A percentile compares a stretch with the other conserved stretches of the same genome.
These are phyloP conservation scores for Neuroterus valhalla DNA, from an alignment of 1,140 invertebrate genomes.

Conservation along the genomic window DNA sequence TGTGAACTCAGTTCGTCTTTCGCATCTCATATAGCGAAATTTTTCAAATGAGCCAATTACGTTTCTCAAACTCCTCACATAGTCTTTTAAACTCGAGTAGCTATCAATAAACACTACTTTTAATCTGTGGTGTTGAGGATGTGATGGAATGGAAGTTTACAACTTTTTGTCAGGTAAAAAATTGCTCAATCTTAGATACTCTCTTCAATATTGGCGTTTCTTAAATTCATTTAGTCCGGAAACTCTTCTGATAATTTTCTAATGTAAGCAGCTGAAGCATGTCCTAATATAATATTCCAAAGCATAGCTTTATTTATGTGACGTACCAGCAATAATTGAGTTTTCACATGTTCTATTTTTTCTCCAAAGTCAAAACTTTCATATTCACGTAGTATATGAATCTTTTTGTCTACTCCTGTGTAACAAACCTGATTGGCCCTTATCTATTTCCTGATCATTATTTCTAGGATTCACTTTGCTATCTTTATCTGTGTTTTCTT, in stretches of 20 bases:
- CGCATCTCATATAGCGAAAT: not conserved
- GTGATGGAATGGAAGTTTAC: constrained; percentile 2
- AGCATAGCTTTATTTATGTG: not conserved
- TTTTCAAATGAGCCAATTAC: not conserved
- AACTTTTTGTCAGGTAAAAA: not conserved
- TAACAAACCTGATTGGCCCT: no score
- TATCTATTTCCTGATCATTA: no score
- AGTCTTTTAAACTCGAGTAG: not conserved
- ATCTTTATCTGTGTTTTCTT: no score
- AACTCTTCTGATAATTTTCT: not conserved
- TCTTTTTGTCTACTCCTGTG: no score
- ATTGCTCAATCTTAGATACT: not conserved
- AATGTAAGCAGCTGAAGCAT: not conserved
- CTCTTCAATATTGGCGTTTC: not conserved
- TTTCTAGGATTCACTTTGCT: no score
- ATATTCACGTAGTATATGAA: no score
- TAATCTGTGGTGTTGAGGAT: not conserved
- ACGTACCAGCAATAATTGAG: not conserved
- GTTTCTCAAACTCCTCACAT: not conserved
- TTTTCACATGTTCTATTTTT: no score
- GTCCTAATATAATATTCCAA: not conserved
- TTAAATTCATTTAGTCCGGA: no score
- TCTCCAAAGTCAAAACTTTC: no score
- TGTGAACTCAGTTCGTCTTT: not conserved
- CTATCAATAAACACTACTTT: constrained; percentile 10